Evolutionary conservation across 2,797 vertebrate genomes (phyloP).

Genomic region (Falco cherrug): DNA sequence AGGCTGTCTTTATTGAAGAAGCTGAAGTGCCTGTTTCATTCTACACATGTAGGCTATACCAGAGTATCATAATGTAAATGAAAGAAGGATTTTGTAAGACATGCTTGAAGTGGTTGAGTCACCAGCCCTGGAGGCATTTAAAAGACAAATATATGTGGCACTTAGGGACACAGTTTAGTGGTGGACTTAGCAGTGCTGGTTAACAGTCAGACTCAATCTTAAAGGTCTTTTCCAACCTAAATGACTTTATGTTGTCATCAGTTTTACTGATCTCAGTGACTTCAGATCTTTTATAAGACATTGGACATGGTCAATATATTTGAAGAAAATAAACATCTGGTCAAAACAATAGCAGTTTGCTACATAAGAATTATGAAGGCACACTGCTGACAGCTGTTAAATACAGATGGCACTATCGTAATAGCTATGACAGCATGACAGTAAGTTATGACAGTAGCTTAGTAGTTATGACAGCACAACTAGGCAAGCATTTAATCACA

Average conservation of each 20-base stretch:
- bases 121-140: no score
- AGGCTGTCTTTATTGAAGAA: not conserved
- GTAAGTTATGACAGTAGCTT: not conserved
- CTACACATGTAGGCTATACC: rapidly evolving
- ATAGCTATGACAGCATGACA: slow-evolving; percentile 9
- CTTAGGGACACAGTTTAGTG: no score
- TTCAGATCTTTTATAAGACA: not conserved
- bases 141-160: no score
- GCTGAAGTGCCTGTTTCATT: not conserved
- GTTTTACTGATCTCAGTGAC: not conserved
- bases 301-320: not conserved
- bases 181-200: no score
- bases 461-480: slow-evolving; percentile 6
- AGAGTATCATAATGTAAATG: not conserved
- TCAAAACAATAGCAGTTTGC: not conserved
- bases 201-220: no score
- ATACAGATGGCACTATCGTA: slow-evolving; percentile 24
- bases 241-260: not conserved
- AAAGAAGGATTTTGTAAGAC: not conserved
- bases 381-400: slow-evolving; percentile 22
- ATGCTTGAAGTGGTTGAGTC: not conserved
- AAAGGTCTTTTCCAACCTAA: no score
- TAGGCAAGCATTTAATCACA: slow-evolving; percentile 35
- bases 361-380: not conserved
- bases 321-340: slow-evolving; percentile 36